These are phyloP conservation scores for Melieria picta DNA, from an alignment of 2,888 invertebrate species.

Conservation along the genomic window DNA sequence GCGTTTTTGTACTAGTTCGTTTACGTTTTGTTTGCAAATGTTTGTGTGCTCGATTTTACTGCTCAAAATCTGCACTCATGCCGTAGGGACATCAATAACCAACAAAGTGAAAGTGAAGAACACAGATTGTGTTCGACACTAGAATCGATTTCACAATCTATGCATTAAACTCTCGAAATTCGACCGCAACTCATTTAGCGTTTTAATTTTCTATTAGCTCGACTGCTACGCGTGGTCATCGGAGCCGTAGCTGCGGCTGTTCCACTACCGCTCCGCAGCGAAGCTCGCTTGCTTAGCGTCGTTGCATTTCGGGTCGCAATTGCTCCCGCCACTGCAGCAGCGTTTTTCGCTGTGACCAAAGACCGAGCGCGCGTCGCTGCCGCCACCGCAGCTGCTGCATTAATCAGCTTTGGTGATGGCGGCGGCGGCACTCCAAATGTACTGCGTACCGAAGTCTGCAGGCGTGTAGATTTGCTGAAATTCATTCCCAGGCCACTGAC, in stretches of 20 bases:
- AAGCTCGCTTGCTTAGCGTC: slow-evolving; percentile 49
- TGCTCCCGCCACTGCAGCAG: slow-evolving; percentile 40
- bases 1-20: slow-evolving; percentile 32
- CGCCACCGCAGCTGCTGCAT: slow-evolving; percentile 49
- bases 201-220: slow-evolving; percentile 20
- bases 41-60: background rate
- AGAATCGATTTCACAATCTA: too few relatives aligned
- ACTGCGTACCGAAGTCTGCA: slow-evolving; percentile 48
- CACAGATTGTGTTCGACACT: too few relatives aligned
- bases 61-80: too few relatives aligned
- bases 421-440: slow-evolving; percentile 52
- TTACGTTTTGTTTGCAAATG: slow-evolving; percentile 13
- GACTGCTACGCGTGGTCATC: slow-evolving; percentile 25
- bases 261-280: slow-evolving; percentile 48
- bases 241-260: slow-evolving; percentile 12
- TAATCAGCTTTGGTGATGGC: slow-evolving; percentile 58
- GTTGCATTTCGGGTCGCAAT: slow-evolving; percentile 38
- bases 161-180: background rate
- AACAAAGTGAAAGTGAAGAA: too few relatives aligned
- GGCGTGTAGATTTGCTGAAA: slow-evolving; percentile 53
- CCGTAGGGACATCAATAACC: too few relatives aligned
- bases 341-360: slow-evolving; percentile 41
- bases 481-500: slow-evolving; percentile 37
- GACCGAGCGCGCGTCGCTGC: slow-evolving; percentile 46
- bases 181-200: slow-evolving; percentile 9